phyloP scores from a whole-genome alignment of 1,140 invertebrate species.

The Euschistus heros region DNA sequence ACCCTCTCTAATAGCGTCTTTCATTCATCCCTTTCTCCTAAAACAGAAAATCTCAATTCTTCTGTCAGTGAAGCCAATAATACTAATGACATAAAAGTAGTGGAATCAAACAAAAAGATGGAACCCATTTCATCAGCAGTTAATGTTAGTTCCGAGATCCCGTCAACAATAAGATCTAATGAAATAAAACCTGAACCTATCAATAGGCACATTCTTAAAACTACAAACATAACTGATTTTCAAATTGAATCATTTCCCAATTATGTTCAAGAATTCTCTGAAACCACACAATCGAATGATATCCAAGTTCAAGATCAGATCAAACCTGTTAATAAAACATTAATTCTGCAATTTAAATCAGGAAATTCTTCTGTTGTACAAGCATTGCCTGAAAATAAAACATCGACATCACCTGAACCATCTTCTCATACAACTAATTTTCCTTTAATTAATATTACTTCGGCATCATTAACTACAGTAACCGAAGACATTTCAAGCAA shows the following conservation, averaged over 20 bases:
- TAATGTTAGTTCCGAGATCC: no score
- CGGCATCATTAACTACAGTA: no score
- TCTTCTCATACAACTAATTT: no score
- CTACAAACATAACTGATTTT: not conserved
- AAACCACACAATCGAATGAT: conserved; percentile 7
- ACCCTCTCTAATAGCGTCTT: not conserved
- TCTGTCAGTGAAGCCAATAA: not conserved
- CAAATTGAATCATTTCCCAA: not conserved
- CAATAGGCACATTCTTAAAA: not conserved
- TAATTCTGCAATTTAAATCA: not conserved
- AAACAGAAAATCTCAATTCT: not conserved
- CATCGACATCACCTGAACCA: no score
- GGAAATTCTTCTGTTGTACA: no score
- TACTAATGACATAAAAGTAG: not conserved
- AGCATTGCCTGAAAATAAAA: no score
- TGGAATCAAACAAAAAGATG: no score
- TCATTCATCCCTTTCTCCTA: not conserved
- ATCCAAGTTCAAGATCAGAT: not conserved
- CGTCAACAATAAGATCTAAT: not conserved
- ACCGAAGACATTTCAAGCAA: no score
- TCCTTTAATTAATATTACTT: no score
- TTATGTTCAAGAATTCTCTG: not conserved
- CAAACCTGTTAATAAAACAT: conserved; percentile 1
- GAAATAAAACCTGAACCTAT: conserved; percentile 3
- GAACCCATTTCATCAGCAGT: no score